Conservation (phyloP, 2,888 invertebrate genomes). For the Acanthoscelides obtectus region DNA sequence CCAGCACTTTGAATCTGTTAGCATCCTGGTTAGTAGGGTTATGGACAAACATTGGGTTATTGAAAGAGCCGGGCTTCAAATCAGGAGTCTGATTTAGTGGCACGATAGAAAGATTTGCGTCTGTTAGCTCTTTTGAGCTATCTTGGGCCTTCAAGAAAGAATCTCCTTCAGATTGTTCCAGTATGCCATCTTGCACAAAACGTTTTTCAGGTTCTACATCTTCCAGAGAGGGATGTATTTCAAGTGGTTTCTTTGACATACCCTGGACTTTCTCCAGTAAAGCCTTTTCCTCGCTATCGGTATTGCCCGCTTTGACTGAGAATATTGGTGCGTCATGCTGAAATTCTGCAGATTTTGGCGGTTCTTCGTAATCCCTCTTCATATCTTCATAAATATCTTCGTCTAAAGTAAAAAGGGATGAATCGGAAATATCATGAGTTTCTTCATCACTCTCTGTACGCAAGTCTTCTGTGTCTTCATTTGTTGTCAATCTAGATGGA, state of each 20-base stretch:
- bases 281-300: neutral
- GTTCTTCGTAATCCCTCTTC: conserved; percentile 7
- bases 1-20: conserved; percentile 36
- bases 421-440: conserved; percentile 12
- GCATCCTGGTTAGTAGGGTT: conserved; percentile 33
- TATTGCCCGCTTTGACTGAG: conserved; percentile 1
- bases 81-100: conserved; percentile 19
- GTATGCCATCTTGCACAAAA: too few species aligned
- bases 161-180: neutral
- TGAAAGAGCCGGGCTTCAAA: conserved; percentile 28
- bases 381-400: conserved; percentile 19
- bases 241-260: neutral
- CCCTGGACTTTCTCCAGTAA: neutral
- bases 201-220: conserved; percentile 34
- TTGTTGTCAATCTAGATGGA: neutral
- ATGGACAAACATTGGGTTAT: conserved; percentile 26
- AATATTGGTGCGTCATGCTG: conserved; percentile 46
- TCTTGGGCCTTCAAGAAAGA: conserved; percentile 9
- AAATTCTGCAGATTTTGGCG: conserved; percentile 34
- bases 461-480: neutral
- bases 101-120: conserved; percentile 33
- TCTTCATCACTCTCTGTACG: conserved; percentile 9
- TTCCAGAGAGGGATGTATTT: conserved; percentile 7
- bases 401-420: conserved; percentile 24
- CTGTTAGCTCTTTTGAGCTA: conserved; percentile 39